These are phyloP conservation scores for Eospalax fontanierii DNA, from an alignment of 2,797 vertebrate species.

Conservation along the genomic window DNA sequence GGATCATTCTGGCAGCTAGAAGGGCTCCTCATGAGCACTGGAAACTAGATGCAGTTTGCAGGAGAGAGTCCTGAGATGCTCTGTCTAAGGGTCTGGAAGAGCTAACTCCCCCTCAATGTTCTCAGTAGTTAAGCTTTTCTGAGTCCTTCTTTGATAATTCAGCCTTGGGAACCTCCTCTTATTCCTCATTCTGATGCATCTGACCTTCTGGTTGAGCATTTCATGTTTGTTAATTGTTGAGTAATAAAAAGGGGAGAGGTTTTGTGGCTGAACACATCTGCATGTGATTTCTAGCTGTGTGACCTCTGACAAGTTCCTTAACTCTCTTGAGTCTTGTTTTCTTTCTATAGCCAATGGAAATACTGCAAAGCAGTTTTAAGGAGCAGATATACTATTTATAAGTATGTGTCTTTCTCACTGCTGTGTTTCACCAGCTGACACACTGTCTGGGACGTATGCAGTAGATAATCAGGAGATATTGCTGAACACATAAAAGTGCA, in stretches of 20 bases:
- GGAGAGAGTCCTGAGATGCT: not conserved
- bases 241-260: not conserved
- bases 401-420: not conserved
- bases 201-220: not conserved
- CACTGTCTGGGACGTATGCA: not conserved
- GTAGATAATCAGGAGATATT: not conserved
- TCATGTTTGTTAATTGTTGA: not conserved
- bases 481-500: not conserved
- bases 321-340: not conserved
- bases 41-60: not conserved
- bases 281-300: not conserved
- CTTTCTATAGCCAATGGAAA: not conserved
- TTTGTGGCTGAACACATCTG: not conserved
- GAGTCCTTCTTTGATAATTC: not conserved
- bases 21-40: not conserved
- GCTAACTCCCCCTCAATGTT: not conserved
- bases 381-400: not conserved
- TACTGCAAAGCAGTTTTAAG: not conserved
- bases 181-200: not conserved
- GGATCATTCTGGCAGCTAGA: not conserved
- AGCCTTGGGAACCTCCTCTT: not conserved
- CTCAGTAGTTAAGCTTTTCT: not conserved
- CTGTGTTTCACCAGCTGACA: not conserved
- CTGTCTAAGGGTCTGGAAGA: not conserved
- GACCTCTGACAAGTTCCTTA: slow-evolving; percentile 29